phyloP scores from a whole-genome alignment of 2,888 invertebrate species.

The Lasioglossum vierecki region DNA sequence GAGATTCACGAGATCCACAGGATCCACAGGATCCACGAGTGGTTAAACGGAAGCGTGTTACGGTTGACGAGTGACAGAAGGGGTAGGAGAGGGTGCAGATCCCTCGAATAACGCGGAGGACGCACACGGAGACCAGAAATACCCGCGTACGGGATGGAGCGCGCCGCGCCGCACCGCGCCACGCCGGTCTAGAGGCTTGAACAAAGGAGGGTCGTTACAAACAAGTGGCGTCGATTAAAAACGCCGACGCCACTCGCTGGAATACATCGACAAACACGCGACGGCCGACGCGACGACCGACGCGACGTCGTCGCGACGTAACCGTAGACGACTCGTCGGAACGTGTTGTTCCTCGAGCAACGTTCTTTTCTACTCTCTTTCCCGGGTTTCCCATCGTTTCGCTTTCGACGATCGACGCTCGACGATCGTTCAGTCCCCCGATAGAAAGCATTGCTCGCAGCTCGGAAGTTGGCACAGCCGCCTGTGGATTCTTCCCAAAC shows the following conservation, averaged over 20 bases:
- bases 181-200: conserved; percentile 68
- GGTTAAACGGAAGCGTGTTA: conserved; percentile 11
- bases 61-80: conserved; percentile 5
- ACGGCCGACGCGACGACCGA: neutral
- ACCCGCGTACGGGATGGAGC: conserved; percentile 25
- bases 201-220: conserved; percentile 82
- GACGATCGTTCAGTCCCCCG: neutral
- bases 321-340: neutral
- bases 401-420: neutral
- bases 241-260: conserved; percentile 74
- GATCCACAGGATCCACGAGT: neutral
- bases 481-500: neutral
- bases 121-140: conserved; percentile 32
- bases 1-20: neutral
- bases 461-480: neutral
- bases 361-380: conserved; percentile 23
- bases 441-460: neutral
- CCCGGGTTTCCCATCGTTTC: neutral
- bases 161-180: conserved; percentile 7
- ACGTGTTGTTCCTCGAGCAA: conserved; percentile 57
- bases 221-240: conserved; percentile 82
- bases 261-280: conserved; percentile 77
- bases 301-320: neutral
- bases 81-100: conserved; percentile 3
- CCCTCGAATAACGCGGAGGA: neutral